Evolutionary conservation across 2,113 vertebrate species (phyloP).

Genomic region (Polyodon spathula): DNA sequence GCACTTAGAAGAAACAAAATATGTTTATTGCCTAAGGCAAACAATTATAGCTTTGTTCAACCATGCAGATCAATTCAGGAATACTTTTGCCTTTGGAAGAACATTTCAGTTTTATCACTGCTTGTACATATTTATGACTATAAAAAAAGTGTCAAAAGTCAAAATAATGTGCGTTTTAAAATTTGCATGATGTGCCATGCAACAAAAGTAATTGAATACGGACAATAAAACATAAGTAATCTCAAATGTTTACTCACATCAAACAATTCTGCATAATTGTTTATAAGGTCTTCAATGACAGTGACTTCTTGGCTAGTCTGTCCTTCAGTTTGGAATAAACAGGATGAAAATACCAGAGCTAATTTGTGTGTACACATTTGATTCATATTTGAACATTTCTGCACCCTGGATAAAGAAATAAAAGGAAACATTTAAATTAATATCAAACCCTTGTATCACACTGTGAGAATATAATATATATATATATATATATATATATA

Average conservation of each 20-base stretch:
- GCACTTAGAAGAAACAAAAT: too few relatives aligned
- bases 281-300: conserved; percentile 83
- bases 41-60: too few relatives aligned
- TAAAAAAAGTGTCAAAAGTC: too few relatives aligned
- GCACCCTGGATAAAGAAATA: conserved; percentile 63
- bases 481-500: neutral
- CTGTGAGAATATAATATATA: neutral
- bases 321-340: conserved; percentile 86
- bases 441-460: neutral
- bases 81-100: too few relatives aligned
- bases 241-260: conserved; percentile 56
- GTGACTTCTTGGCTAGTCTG: conserved; percentile 73
- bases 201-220: too few relatives aligned
- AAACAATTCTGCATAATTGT: conserved; percentile 85
- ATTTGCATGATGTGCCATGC: too few relatives aligned
- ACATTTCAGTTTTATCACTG: too few relatives aligned
- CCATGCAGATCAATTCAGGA: too few relatives aligned
- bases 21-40: too few relatives aligned
- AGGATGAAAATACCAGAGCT: conserved; percentile 78
- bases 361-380: conserved; percentile 73
- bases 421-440: neutral
- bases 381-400: conserved; percentile 86
- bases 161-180: too few relatives aligned
- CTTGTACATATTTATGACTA: too few relatives aligned
- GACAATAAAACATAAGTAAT: too few relatives aligned